Evolutionary conservation across 2,113 vertebrate genomes (phyloP).

Genomic region (Pica pica): DNA sequence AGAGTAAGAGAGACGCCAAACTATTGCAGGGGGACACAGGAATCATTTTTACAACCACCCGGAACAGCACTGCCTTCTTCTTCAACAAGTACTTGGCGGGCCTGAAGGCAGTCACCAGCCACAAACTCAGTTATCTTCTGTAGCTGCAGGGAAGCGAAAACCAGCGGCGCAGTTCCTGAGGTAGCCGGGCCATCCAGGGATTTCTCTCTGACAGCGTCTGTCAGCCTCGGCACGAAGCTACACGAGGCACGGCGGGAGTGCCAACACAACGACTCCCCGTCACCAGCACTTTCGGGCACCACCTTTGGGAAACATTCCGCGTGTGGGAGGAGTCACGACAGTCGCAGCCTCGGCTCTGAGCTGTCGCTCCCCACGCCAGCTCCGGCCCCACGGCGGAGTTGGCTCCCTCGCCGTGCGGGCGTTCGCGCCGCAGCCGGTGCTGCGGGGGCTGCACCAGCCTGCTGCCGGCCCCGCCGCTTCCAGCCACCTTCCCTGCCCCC

Average conservation of each 20-base stretch:
- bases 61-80: background rate
- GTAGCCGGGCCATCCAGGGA: accelerated
- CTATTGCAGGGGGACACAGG: background rate
- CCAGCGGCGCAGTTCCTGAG: background rate
- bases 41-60: background rate
- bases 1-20: background rate
- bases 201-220: background rate
- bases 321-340: background rate
- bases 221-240: background rate
- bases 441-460: background rate
- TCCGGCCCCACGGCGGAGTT: background rate
- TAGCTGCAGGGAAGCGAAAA: background rate
- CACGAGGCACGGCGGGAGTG: background rate
- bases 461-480: background rate
- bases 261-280: accelerated
- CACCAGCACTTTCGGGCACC: background rate
- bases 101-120: background rate
- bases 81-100: background rate
- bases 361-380: background rate
- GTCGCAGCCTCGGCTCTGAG: background rate
- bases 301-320: background rate
- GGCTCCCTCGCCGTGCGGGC: background rate
- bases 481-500: background rate
- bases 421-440: background rate
- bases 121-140: accelerated